Base-by-base conservation (phyloP, 2,888 invertebrate genomes). In the Marronus borbonicus region DNA sequence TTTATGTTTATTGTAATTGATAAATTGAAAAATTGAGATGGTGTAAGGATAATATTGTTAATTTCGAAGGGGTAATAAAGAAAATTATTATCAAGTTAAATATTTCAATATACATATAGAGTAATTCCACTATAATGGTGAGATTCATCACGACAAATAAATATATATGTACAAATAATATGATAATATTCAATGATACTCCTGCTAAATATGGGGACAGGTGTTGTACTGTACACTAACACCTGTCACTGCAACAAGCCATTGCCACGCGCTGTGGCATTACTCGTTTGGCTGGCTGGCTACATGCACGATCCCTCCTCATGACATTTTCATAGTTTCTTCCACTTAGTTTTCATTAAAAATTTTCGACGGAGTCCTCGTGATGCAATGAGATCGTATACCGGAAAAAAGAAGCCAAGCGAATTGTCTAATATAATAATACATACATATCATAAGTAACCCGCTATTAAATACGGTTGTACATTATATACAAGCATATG, bases 221-320 rank as follows among this genome's bases (percentile, higher is more conserved):
- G 85, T 85, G 85, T 84, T 84, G 78, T 80, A 83, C 83, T 83
- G 36, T 52, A 83, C 84, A 83, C 83, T 82, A 81, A 81, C 85
- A 85, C 85, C 85, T 85, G 85, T 85, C 85, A 85, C 80, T 83
- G 83, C 80, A 82, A 83, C 81, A 81, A 80, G 84, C 83, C 85
- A 85, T 83, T 84, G 83, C 82, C 83, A 82, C 82, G 82, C 80
- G 82, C 79, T 79, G 24, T 24, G 58, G 58, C 36, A 77, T 77
- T 69, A 17, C 76, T 28, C 69, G 64, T 24, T 76, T 17, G 52
- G 10, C 52, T 28, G 20, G 76, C 68, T 28, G 8, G 44, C 44
- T 44, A 44, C 44, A 44, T 8, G 49, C 58, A 66, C 66, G 76
- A 76, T 77, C 69, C 8, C 44, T 39, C 39, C 39, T 76, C 50